Percentiles rank a stretch among this genome's conserved stretches.
Conservation (phyloP, 2,797 vertebrate genomes). For the Coreius guichenoti region DNA sequence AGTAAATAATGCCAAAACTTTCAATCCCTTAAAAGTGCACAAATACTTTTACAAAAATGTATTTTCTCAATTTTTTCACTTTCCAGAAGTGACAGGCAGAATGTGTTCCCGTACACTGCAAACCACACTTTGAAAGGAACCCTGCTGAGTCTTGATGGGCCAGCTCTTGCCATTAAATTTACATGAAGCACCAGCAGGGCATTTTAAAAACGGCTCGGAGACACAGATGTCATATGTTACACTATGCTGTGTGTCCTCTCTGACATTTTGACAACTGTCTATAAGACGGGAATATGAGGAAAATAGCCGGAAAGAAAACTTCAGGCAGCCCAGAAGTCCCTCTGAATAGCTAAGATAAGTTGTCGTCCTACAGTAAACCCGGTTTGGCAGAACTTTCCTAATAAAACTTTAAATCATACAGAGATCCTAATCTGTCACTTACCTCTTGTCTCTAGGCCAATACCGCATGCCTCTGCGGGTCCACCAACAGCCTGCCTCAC, state of each 20-base stretch:
- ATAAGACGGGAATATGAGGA: background rate
- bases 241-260: background rate
- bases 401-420: conserved; percentile 23
- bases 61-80: background rate
- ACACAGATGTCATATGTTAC: conserved; percentile 30
- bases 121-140: conserved; percentile 9
- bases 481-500: conserved; percentile 71
- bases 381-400: background rate
- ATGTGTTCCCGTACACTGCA: background rate
- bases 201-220: conserved; percentile 16
- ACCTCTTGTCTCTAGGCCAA: conserved; percentile 84
- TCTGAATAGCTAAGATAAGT: background rate
- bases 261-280: conserved; percentile 16
- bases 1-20: background rate
- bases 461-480: conserved; percentile 78
- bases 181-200: conserved; percentile 37
- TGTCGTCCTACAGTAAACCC: background rate
- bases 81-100: background rate
- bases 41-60: background rate
- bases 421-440: conserved; percentile 45
- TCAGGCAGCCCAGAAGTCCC: background rate
- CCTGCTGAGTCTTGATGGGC: conserved; percentile 45
- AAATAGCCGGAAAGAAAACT: background rate
- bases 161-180: conserved; percentile 34
- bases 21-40: background rate